Evolutionary conservation across 2,113 vertebrate genomes (phyloP).

Genomic region (Malurus cyaneus): DNA sequence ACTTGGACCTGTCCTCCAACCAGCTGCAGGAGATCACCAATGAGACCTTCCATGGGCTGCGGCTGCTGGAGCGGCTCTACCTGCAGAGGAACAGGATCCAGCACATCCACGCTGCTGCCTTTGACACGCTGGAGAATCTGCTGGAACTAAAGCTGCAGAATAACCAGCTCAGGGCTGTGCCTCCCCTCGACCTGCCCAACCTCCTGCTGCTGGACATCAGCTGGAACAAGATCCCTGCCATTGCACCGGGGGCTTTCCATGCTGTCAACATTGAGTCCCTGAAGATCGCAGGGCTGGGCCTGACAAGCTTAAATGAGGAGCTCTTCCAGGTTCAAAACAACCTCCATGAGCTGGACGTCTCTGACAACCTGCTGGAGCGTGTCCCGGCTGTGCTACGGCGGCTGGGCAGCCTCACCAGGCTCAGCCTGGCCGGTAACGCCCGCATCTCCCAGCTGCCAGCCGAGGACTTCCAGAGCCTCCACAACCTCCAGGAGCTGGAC

Average conservation of each 20-base stretch:
- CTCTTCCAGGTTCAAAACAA: slow-evolving; percentile 83
- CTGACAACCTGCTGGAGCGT: slow-evolving; percentile 82
- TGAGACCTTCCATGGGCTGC: slow-evolving; percentile 86
- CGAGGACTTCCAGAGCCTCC: slow-evolving; percentile 80
- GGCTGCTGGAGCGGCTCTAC: slow-evolving; percentile 89
- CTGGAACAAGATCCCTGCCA: slow-evolving; percentile 78
- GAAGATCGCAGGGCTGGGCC: slow-evolving; percentile 83
- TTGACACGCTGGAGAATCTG: slow-evolving; percentile 81
- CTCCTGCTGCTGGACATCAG: slow-evolving; percentile 92
- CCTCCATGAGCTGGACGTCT: slow-evolving; percentile 90
- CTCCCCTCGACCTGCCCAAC: slow-evolving; percentile 80
- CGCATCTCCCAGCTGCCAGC: slow-evolving; percentile 80
- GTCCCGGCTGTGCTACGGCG: slow-evolving; percentile 77
- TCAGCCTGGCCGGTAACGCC: slow-evolving; percentile 86
- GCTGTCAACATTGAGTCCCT: slow-evolving; percentile 86
- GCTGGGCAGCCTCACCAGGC: slow-evolving; percentile 79
- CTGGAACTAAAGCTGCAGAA: slow-evolving; percentile 93
- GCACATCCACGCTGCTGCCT: slow-evolving; percentile 85
- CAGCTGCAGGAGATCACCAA: slow-evolving; percentile 87
- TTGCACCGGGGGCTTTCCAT: slow-evolving; percentile 75
- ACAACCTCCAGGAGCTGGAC: slow-evolving; percentile 86
- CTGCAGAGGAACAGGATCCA: slow-evolving; percentile 87
- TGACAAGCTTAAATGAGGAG: slow-evolving; percentile 78
- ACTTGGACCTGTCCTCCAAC: slow-evolving; percentile 93
- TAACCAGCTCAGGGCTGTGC: slow-evolving; percentile 82